These are phyloP conservation scores for Melanerpes aurifrons DNA, from an alignment of 2,113 vertebrate species.

Conservation along the genomic window DNA sequence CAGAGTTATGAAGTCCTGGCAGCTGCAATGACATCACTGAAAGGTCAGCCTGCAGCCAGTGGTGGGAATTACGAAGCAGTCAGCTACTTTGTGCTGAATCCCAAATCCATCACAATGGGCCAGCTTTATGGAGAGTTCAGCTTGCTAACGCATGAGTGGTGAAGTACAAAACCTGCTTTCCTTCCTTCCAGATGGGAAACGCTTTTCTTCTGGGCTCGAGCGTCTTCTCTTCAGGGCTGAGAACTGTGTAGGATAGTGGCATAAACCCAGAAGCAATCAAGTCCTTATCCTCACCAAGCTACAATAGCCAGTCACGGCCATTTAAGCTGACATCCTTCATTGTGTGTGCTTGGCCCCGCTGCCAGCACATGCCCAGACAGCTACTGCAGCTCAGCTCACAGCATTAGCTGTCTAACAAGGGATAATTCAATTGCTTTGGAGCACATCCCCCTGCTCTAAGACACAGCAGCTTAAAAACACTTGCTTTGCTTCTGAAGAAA, in stretches of 20 bases:
- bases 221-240: slow-evolving; percentile 9
- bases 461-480: slow-evolving; percentile 40
- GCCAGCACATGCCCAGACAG: slow-evolving; percentile 61
- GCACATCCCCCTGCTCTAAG: slow-evolving; percentile 23
- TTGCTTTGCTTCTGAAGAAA: slow-evolving; percentile 24
- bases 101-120: slow-evolving; percentile 95
- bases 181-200: slow-evolving; percentile 20
- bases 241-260: slow-evolving; percentile 5
- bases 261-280: slow-evolving; percentile 41
- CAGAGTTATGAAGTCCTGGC: slow-evolving; percentile 91
- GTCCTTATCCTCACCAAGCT: slow-evolving; percentile 19
- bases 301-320: slow-evolving; percentile 17
- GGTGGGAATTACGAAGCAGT: slow-evolving; percentile 88
- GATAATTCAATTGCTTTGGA: slow-evolving; percentile 42
- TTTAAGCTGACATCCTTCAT: slow-evolving; percentile 53
- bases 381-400: slow-evolving; percentile 34
- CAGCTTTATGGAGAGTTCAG: slow-evolving; percentile 95
- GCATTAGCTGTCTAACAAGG: slow-evolving; percentile 27
- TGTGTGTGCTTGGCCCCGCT: not conserved
- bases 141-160: slow-evolving; percentile 93
- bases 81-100: slow-evolving; percentile 86
- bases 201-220: slow-evolving; percentile 23
- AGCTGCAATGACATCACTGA: slow-evolving; percentile 84
- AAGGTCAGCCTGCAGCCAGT: slow-evolving; percentile 87
- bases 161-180: slow-evolving; percentile 62